Evolutionary conservation across 2,113 vertebrate species (phyloP), one percentile per base, ranked within the genome.

Genomic region (Turdus rufiventris): DNA sequence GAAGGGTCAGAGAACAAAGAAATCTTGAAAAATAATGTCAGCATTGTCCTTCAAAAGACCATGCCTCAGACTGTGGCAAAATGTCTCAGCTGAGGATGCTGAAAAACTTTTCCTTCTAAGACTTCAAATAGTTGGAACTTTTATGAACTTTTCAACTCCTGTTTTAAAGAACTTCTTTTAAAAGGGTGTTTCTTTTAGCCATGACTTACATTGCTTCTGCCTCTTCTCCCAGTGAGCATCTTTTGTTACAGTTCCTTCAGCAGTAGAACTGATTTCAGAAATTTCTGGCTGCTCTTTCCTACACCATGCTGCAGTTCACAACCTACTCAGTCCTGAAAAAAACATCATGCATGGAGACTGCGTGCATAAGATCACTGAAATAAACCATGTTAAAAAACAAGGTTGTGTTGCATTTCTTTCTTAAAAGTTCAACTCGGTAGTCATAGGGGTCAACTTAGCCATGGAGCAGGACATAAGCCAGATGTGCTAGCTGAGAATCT

Each of bases 191-290:
- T 88, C 65, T 56, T 23, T 66, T 60, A 48, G 26, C 53, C 8
- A 4, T 78, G 34, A 25, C 16, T 88, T 80, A 36, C 0, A 5
- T 67, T 51, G 20, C 26, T 93, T 78, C 57, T 93, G 8, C 23
- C 14, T 77, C 24, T 85, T 94, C 14, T 74, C 60, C 51, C 51
- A 26, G 28, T 73, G 89, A 77, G 11, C 12, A 10, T 85, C 58
- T 88, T 91, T 45, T 72, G 23, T 93, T 88, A 60, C 14, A 29
- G 25, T 82, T 91, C 57, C 86, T 79, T 82, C 57, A 82, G 70
- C 74, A 88, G 56, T 36, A 74, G 21, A 71, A 23, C 51, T 71
- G 48, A 58, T 17, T 94, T 84, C 6, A 40, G 40, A 81, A 56
- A 14, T 70, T 79, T 70, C 45, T 91, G 50, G 8, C 24, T 18